These are phyloP conservation scores for Eulemur rufifrons DNA, from an alignment of 2,113 vertebrate species.

Conservation along the genomic window DNA sequence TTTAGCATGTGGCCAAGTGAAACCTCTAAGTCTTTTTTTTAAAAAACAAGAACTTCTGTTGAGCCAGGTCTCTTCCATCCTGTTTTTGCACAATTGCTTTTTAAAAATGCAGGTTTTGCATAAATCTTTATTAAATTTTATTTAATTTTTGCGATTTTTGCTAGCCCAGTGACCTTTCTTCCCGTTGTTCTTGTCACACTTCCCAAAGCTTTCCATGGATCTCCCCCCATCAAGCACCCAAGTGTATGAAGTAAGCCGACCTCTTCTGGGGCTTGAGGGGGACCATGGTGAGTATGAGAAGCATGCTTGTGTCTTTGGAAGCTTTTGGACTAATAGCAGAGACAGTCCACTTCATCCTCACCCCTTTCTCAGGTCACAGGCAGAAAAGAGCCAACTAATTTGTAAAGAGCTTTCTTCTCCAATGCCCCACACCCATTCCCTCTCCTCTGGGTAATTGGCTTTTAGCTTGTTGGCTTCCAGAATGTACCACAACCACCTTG, in stretches of 20 bases:
- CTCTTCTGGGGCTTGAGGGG: neutral
- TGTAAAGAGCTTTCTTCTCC: neutral
- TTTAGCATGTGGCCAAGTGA: conserved; percentile 52
- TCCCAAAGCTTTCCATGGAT: neutral
- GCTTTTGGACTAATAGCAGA: neutral
- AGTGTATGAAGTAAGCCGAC: neutral
- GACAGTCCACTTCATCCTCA: neutral
- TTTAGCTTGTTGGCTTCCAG: neutral
- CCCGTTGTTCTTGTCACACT: neutral
- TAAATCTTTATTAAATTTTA: neutral
- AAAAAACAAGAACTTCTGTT: conserved; percentile 15
- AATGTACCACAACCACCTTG: neutral
- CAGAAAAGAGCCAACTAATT: neutral
- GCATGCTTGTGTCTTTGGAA: neutral
- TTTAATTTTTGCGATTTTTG: conserved; percentile 21
- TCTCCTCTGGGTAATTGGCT: neutral
- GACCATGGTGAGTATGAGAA: neutral
- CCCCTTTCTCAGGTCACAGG: neutral
- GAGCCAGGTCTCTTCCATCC: conserved; percentile 14
- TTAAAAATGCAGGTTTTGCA: neutral
- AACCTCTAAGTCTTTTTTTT: neutral
- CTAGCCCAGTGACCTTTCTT: neutral
- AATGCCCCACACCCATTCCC: neutral
- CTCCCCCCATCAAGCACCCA: neutral
- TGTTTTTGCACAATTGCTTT: conserved; percentile 2